These are phyloP conservation scores for Odontamblyopus rebecca DNA, from an alignment of 2,797 vertebrate genomes.

Conservation along the genomic window DNA sequence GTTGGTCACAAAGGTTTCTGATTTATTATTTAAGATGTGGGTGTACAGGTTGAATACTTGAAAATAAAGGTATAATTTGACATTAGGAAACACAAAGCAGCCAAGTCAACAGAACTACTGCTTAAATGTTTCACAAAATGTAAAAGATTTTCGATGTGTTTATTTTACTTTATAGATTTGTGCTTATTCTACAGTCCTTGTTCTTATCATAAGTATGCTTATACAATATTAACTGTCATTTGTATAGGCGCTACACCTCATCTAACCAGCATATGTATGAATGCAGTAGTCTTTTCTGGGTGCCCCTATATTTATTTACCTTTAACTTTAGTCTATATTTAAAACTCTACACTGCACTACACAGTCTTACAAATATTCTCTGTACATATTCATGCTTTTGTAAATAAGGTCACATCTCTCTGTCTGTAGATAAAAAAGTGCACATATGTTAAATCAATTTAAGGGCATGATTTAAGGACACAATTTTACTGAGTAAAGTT, in stretches of 20 bases:
- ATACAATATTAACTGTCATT: background rate
- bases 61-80: background rate
- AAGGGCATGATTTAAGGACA: background rate
- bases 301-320: too few species aligned
- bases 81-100: background rate
- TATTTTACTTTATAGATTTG: slow-evolving; percentile 12
- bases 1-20: background rate
- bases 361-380: background rate
- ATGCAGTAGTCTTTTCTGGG: too few species aligned
- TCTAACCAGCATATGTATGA: background rate
- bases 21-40: slow-evolving; percentile 8
- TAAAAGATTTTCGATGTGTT: background rate
- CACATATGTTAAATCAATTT: background rate
- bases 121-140: background rate
- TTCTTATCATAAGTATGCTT: slow-evolving; percentile 5
- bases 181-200: slow-evolving; percentile 29
- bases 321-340: too few species aligned
- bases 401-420: background rate
- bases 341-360: too few species aligned
- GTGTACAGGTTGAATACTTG: slow-evolving; percentile 4
- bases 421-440: background rate
- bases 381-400: background rate
- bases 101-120: background rate
- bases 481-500: too few species aligned
- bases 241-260: background rate